Conservation (phyloP, 35 echinoderm and acorn worm species). For the Heliocidaris tuberculata region DNA sequence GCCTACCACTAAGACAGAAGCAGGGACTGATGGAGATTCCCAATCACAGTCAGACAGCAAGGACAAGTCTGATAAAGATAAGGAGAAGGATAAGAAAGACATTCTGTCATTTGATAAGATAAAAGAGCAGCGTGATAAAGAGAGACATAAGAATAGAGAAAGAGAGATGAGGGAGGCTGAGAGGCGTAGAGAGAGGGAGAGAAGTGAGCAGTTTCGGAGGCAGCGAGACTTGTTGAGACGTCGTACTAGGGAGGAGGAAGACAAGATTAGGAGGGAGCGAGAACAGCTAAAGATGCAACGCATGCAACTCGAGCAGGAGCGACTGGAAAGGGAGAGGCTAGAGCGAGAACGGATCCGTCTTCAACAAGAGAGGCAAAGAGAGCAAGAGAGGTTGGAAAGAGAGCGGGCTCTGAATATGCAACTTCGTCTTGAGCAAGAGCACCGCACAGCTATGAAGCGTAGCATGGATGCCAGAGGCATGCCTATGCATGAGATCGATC, state of each 20-base stretch:
- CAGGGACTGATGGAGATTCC: not conserved
- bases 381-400: conserved; percentile 78
- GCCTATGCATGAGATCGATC: conserved; percentile 70
- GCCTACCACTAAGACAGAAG: not conserved
- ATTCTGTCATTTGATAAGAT: conserved; percentile 91
- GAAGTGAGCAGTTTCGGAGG: conserved; percentile 59
- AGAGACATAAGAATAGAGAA: conserved; percentile 74
- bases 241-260: conserved; percentile 76
- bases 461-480: conserved; percentile 68
- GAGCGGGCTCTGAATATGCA: conserved; percentile 75
- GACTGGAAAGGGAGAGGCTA: conserved; percentile 59
- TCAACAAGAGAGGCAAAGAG: conserved; percentile 73
- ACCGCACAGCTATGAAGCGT: conserved; percentile 64
- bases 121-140: conserved; percentile 81
- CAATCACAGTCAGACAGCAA: not conserved
- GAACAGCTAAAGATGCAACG: conserved; percentile 54
- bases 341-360: conserved; percentile 72
- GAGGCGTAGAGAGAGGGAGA: conserved; percentile 75
- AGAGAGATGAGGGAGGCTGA: conserved; percentile 72
- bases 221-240: conserved; percentile 81
- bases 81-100: conserved; percentile 73
- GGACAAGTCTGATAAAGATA: conserved; percentile 51
- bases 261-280: conserved; percentile 53
- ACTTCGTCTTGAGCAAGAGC: conserved; percentile 75
- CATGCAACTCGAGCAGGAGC: conserved; percentile 60